Base-by-base conservation (phyloP, 2,888 invertebrate species). In the Dynastes hyllus region DNA sequence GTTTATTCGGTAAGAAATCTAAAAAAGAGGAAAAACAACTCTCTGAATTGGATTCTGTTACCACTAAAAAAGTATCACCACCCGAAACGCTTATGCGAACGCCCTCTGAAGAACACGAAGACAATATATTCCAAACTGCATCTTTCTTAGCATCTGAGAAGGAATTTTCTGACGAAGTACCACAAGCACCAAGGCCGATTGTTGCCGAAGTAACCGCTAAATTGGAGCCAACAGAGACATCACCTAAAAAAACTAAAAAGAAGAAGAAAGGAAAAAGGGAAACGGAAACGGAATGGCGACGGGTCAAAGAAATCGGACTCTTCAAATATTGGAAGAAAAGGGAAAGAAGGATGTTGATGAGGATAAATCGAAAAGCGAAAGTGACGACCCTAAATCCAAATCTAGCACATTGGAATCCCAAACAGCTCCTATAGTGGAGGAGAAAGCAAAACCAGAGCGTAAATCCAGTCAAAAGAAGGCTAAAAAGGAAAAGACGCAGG, bases 261-360 rank as follows among this genome's bases (percentile, higher is more conserved):
- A 58, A 55, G n/a, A 80, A 78, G 45, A 77, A 75, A 40, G 55
- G 67, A 51, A 79, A 80, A 71, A 78, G 55, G 70, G 78, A 79
- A 58, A n/a, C n/a, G n/a, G n/a, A n/a, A n/a, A n/a, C n/a, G n/a
- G n/a, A n/a, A n/a, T n/a, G n/a, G 82, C 58, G 84, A 82, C 45
- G 75, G 79, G 22, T 67, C 77, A 1, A 84, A 82, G 78, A 82
- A 81, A 66, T 65, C 80, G 84, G 85, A 75, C 82, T 85, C 75
- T 84, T 85, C 78, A 80, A 80, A 27, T 83, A 65, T 83, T 83
- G 79, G 81, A 40, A 80, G 50, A 83, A 82, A 80, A n/a, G n/a
- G 78, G 77, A 45, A 82, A 82, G 79, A 81, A 80, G 6, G 55
- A 58, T 16, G 16, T 58, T 9, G 8, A 16, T 58, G 55, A 58